Conservation (phyloP, 2,888 invertebrate species). For the Himalopsyche japonica region DNA sequence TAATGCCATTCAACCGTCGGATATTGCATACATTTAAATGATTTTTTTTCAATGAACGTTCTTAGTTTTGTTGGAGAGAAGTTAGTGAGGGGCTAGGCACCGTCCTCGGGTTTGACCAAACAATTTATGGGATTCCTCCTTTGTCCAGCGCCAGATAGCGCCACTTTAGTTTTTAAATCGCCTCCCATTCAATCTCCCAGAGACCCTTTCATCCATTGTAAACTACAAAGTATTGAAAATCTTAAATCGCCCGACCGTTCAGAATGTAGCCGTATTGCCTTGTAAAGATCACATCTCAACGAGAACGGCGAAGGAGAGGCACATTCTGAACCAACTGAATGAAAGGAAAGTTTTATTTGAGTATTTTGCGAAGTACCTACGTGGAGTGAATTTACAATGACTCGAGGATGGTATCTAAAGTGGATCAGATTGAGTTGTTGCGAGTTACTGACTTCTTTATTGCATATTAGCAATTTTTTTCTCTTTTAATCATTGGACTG, state of each 20-base stretch:
- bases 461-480: background rate
- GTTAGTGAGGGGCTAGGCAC: background rate
- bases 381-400: constrained; percentile 30
- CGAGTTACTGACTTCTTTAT: background rate
- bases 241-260: constrained; percentile 13
- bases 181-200: constrained; percentile 34
- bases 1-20: too few relatives aligned
- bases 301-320: constrained; percentile 1
- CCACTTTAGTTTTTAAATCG: constrained; percentile 41
- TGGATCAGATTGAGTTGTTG: constrained; percentile 35
- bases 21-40: background rate
- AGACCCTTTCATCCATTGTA: constrained; percentile 35
- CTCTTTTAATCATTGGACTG: background rate
- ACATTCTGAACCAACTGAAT: constrained; percentile 5
- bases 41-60: background rate
- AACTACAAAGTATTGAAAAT: constrained; percentile 40
- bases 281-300: background rate
- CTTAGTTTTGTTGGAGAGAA: background rate
- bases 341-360: constrained; percentile 34
- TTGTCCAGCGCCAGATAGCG: constrained; percentile 38
- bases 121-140: constrained; percentile 29
- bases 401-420: constrained; percentile 24
- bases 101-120: background rate
- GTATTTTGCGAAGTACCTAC: constrained; percentile 23
- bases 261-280: constrained; percentile 6